Conservation (phyloP, 2,888 invertebrate species). For the Caenorhabditis auriculariae region DNA sequence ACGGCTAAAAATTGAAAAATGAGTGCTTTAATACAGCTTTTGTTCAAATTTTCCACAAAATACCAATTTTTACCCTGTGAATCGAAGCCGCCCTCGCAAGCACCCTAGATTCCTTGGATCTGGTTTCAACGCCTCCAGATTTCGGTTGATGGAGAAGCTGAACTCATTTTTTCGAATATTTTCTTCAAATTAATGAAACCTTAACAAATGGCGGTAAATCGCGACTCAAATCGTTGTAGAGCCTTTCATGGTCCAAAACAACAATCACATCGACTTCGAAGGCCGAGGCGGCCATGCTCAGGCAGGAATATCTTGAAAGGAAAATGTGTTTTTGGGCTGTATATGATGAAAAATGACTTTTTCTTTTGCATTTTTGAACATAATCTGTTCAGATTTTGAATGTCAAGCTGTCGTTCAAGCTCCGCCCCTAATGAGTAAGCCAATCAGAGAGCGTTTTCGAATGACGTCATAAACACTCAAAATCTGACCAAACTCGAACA, state of each 20-base stretch:
- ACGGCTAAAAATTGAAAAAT: too few species aligned
- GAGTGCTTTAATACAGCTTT: neutral
- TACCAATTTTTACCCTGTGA: conserved; percentile 62
- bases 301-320: conserved; percentile 51
- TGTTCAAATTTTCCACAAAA: conserved; percentile 1
- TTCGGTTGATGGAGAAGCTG: conserved; percentile 84
- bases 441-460: too few species aligned
- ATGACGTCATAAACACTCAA: too few species aligned
- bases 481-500: too few species aligned
- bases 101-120: conserved; percentile 33
- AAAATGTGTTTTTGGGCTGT: neutral
- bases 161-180: conserved; percentile 1
- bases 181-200: conserved; percentile 38
- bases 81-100: conserved; percentile 37
- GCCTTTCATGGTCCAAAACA: conserved; percentile 90
- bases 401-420: too few species aligned
- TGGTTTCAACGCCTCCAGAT: conserved; percentile 81
- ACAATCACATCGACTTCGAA: conserved; percentile 94
- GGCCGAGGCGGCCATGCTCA: conserved; percentile 84
- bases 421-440: too few species aligned
- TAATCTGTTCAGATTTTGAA: too few species aligned
- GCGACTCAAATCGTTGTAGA: conserved; percentile 87
- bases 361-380: neutral
- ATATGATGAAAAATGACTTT: neutral
- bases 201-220: conserved; percentile 92